Evolutionary conservation across 2,888 invertebrate species (phyloP), one percentile per base, ranked within the genome.

Genomic region (Branchipolynoe longqiensis): DNA sequence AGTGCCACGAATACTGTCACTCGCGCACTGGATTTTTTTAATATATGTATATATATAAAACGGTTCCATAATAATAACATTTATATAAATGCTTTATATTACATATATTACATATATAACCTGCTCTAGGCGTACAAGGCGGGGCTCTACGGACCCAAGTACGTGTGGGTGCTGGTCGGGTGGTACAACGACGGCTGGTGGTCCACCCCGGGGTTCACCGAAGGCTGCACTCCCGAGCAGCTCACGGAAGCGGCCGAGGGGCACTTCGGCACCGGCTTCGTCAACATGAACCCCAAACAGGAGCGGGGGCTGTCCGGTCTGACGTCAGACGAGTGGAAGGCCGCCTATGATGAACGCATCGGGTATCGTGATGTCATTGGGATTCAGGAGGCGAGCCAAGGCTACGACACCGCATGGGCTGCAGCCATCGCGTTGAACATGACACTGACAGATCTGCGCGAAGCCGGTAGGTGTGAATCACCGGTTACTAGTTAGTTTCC

Each of bases 351-450:
- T 25, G 48, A 48, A 25, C 56, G 62, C 40, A 84, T 83, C 28
- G 64, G 69, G 33, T 14, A 58, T 14, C 22, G 41, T 25, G 41
- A 28, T 4, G 41, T 84, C 14, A 38, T 74, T 2, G 85, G 83
- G 14, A 98, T 98, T 94, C 93, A 93, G 93, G 98, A 99, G 94
- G 98, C 99, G 12, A 98, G 98, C 0, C 94, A 99, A 14, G 86
- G 86, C 18, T 88, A 88, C 73, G 88, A 88, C 28, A 82, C 86
- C 62, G 81, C 86, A 1, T 88, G 88, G 88, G 84, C 85, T 4
- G 56, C 86, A 22, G 88, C 88, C 6, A 22, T 88, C 12, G 88
- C 86, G 6, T 64, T 88, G 18, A 87, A 88, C 58, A 85, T 86
- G 40, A 87, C 88, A 8, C 48, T 64, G 14, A 40, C 54, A 54